Evolutionary conservation across 1,140 invertebrate genomes (phyloP), one percentile per base, ranked within the genome.

Genomic region (Zaprionus africanus): DNA sequence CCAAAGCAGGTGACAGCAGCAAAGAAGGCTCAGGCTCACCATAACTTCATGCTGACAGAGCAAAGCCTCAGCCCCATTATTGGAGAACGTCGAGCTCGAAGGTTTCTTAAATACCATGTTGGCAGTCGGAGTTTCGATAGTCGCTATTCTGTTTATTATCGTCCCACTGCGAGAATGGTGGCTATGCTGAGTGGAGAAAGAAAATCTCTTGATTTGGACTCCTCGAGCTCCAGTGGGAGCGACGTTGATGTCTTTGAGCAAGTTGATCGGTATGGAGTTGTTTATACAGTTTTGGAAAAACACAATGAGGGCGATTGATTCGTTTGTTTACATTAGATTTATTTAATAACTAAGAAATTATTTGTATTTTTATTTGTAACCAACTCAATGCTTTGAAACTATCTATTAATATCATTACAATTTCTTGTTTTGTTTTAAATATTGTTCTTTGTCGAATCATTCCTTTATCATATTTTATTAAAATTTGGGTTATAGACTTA

Each of bases 81-180:
- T 70, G 91, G 91, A 9, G 24, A 74, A 13, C 72, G 74, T 0
- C 67, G 36, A 12, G 84, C 91, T 9, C 59, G 63, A 4, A 86
- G 78, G 13, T 92, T 86, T 34, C 57, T 92, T 0, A 91, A 92
- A 49, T 82, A 90, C 26, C 74, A 92, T 22, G 57, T 79, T 15
- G 87, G 91, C 28, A 69, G 57, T 28, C 64, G 74, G 11, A 82
- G 75, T 63, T 92, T 92, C 22, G 77, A 88, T 11, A 61, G 65
- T 38, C 76, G 71, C 17, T 80, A 82, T 24, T 79, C 87, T 7
- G 76, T 92, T 19, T 92, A 92, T 58, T 92, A 82, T 59, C 78
- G 73, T 34, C 91, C 91, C 11, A 77, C 91, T 1, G 46, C 65
- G 0, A 73, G 66, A 19, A 6, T 90, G 26, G 60, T 53, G 1